These are phyloP conservation scores for Listrodromus nycthemerus DNA, from an alignment of 2,888 invertebrate genomes.

Conservation along the genomic window DNA sequence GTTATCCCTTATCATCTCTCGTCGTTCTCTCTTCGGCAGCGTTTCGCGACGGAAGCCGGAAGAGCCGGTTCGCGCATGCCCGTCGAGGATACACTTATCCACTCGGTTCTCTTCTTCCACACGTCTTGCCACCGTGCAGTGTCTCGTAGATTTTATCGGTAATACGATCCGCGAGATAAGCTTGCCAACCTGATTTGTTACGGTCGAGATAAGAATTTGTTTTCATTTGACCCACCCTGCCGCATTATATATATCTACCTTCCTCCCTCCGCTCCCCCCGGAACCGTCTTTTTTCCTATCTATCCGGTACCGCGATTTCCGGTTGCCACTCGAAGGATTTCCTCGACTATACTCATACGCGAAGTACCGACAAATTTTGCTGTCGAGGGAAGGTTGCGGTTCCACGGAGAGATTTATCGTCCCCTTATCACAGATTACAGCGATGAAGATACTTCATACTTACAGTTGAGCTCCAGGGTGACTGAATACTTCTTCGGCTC, in stretches of 20 bases:
- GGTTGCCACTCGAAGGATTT: neutral
- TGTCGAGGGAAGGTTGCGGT: neutral
- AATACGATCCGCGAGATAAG: slow-evolving; percentile 75
- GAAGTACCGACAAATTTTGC: slow-evolving; percentile 8
- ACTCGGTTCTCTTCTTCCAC: slow-evolving; percentile 41
- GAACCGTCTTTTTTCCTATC: neutral
- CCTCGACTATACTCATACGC: neutral
- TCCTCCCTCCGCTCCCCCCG: neutral
- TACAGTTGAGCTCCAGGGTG: slow-evolving; percentile 92
- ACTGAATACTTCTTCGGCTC: slow-evolving; percentile 92
- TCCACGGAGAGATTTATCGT: neutral
- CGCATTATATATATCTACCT: neutral
- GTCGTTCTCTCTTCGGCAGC: slow-evolving; percentile 52
- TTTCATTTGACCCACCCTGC: slow-evolving; percentile 48
- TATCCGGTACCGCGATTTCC: neutral
- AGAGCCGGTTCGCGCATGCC: slow-evolving; percentile 9
- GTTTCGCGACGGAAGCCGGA: slow-evolving; percentile 34
- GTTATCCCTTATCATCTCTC: slow-evolving; percentile 38
- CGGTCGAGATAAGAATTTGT: slow-evolving; percentile 75
- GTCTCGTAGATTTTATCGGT: slow-evolving; percentile 77
- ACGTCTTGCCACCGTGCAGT: slow-evolving; percentile 46
- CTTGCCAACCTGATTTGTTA: slow-evolving; percentile 76
- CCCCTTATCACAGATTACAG: neutral
- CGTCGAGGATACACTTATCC: slow-evolving; percentile 23
- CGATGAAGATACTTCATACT: slow-evolving; percentile 84